Percentiles rank a stretch among this genome's conserved stretches.
These are phyloP conservation scores for Prionailurus bengalensis DNA, from an alignment of 2,113 vertebrate genomes.

Conservation along the genomic window DNA sequence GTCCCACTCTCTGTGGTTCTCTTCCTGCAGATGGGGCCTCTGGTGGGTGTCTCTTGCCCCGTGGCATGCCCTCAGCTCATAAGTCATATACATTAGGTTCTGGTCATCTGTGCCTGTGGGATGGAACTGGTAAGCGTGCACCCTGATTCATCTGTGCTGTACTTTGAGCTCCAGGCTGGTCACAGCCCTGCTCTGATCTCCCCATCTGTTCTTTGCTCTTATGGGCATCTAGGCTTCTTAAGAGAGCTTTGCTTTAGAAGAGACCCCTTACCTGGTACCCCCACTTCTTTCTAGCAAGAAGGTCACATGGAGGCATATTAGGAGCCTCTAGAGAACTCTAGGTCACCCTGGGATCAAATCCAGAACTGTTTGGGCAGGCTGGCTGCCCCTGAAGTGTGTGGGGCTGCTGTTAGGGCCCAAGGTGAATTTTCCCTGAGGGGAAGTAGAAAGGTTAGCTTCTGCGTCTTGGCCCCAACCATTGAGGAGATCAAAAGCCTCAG, in stretches of 20 bases:
- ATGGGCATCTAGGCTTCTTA: neutral
- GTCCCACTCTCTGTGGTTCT: too few species aligned
- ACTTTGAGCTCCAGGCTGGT: neutral
- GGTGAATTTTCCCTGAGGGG: neutral
- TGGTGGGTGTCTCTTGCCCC: neutral
- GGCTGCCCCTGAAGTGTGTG: neutral
- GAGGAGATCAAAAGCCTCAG: neutral
- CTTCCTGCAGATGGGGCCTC: neutral
- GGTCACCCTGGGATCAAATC: neutral
- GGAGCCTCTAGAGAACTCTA: neutral
- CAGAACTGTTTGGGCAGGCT: neutral
- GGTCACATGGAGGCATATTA: neutral
- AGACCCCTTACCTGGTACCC: neutral
- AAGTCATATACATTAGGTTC: neutral
- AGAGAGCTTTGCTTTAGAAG: conserved; percentile 31
- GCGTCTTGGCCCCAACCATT: neutral
- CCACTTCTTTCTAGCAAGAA: conserved; percentile 30
- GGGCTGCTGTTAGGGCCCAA: neutral
- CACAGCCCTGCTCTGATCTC: neutral
- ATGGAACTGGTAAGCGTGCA: neutral
- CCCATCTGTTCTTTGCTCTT: neutral
- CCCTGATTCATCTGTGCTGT: neutral
- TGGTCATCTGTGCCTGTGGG: neutral
- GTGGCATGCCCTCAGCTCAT: neutral
- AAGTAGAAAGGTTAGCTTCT: neutral